Conservation (phyloP, 2,888 invertebrate genomes). For the Tinea pellionella region DNA sequence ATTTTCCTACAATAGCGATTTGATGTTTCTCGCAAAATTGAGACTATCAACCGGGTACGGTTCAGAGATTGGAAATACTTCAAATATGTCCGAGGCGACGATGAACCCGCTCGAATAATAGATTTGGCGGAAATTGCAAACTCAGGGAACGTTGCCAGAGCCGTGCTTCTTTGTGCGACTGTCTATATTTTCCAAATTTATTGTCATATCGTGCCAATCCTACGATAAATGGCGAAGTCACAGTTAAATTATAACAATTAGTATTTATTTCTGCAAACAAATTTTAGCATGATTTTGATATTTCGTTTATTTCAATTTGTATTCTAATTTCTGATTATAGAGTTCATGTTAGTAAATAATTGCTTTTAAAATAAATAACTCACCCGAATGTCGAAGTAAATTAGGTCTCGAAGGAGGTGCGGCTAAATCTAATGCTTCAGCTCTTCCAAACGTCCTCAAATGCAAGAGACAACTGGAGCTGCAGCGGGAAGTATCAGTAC, state of each 20-base stretch:
- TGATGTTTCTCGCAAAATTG: conserved; percentile 4
- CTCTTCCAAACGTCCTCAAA: conserved; percentile 38
- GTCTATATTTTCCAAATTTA: conserved; percentile 16
- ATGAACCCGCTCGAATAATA: conserved; percentile 19
- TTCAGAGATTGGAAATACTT: conserved; percentile 5
- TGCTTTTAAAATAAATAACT: not conserved
- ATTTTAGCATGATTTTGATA: not conserved
- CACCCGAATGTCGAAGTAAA: conserved; percentile 29
- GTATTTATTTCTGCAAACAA: not conserved
- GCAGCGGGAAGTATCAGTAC: conserved; percentile 54
- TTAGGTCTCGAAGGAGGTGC: conserved; percentile 43
- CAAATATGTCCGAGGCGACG: conserved; percentile 14
- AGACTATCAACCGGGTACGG: not conserved
- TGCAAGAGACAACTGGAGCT: conserved; percentile 43
- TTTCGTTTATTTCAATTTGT: too few relatives aligned
- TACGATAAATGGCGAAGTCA: conserved; percentile 6
- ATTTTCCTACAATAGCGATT: not conserved
- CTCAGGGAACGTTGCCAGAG: conserved; percentile 16
- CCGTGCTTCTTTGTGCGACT: conserved; percentile 14
- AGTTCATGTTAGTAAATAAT: too few relatives aligned
- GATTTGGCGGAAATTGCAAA: conserved; percentile 23
- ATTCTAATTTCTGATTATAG: too few relatives aligned
- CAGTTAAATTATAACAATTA: not conserved
- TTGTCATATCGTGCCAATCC: conserved; percentile 14
- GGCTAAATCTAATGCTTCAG: conserved; percentile 31